These are phyloP conservation scores for Gymnorhina tibicen DNA, from an alignment of 2,113 vertebrate genomes.

Conservation along the genomic window DNA sequence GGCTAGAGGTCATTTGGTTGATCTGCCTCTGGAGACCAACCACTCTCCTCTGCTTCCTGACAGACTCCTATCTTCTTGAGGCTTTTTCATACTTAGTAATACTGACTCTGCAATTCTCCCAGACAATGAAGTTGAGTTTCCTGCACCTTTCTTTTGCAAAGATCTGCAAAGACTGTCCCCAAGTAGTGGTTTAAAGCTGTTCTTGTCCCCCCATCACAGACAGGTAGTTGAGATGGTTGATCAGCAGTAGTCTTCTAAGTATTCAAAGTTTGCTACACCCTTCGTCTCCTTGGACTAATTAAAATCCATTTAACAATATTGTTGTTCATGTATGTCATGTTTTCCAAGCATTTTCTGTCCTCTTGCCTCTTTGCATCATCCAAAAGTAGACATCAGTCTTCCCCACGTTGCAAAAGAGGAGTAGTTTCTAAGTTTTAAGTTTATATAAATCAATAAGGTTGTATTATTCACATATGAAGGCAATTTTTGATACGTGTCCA, in stretches of 20 bases:
- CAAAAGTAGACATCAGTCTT: background rate
- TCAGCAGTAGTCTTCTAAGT: background rate
- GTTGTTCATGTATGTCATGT: background rate
- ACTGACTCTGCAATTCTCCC: background rate
- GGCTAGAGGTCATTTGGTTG: rapidly evolving
- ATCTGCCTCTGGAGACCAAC: background rate
- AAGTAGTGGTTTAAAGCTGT: background rate
- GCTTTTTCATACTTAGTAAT: background rate
- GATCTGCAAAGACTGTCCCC: background rate
- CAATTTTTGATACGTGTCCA: background rate
- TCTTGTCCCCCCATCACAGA: background rate
- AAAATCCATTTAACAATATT: background rate
- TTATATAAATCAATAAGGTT: background rate
- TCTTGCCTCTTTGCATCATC: background rate
- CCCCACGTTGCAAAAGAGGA: background rate
- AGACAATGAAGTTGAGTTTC: background rate
- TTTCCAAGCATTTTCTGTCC: background rate
- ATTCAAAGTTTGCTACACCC: background rate
- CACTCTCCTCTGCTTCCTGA: background rate
- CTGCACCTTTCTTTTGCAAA: background rate
- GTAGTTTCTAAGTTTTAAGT: background rate
- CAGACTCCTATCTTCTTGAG: background rate
- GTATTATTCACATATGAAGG: background rate
- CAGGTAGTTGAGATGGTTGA: background rate
- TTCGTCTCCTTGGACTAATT: background rate